Conservation (phyloP, 1,140 invertebrate species). For the Zaprionus tsacasi region DNA sequence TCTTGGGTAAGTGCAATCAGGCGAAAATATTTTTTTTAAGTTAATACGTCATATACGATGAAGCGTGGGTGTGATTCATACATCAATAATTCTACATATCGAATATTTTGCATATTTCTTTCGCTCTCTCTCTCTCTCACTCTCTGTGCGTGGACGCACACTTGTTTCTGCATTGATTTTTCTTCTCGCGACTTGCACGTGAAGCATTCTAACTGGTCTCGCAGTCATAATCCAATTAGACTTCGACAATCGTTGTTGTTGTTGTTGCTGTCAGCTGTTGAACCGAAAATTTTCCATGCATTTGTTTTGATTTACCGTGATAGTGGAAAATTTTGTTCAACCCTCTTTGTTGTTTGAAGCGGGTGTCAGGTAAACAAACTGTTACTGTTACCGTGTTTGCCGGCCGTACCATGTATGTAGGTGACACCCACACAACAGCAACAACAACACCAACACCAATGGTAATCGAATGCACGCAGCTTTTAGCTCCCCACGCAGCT, state of each 20-base stretch:
- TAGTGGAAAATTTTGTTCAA: conserved; percentile 32
- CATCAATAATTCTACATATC: conserved; percentile 17
- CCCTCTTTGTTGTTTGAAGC: conserved; percentile 11
- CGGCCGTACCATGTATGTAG: conserved; percentile 29
- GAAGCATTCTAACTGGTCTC: conserved; percentile 57
- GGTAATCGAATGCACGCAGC: conserved; percentile 40
- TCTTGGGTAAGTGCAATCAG: conserved; percentile 24
- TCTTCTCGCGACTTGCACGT: conserved; percentile 29
- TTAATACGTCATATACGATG: conserved; percentile 20
- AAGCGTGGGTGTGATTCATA: conserved; percentile 43
- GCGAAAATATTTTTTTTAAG: background rate
- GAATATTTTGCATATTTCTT: conserved; percentile 56
- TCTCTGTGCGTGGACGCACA: conserved; percentile 16
- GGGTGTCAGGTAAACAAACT: conserved; percentile 35
- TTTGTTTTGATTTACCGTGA: conserved; percentile 44
- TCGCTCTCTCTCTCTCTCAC: conserved; percentile 2
- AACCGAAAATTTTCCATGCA: conserved; percentile 61
- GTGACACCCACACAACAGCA: conserved; percentile 12
- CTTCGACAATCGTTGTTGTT: conserved; percentile 11
- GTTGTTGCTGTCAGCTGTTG: conserved; percentile 35
- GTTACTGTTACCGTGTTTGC: conserved; percentile 38
- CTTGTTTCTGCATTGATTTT: conserved; percentile 76
- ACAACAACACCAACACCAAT: conserved; percentile 40
- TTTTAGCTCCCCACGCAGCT: conserved; percentile 40
- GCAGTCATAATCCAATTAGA: conserved; percentile 57